Percentiles rank a stretch among this genome's conserved stretches.
phyloP scores from a whole-genome alignment of 2,797 vertebrate species.

The Sebastes hopkinsi region DNA sequence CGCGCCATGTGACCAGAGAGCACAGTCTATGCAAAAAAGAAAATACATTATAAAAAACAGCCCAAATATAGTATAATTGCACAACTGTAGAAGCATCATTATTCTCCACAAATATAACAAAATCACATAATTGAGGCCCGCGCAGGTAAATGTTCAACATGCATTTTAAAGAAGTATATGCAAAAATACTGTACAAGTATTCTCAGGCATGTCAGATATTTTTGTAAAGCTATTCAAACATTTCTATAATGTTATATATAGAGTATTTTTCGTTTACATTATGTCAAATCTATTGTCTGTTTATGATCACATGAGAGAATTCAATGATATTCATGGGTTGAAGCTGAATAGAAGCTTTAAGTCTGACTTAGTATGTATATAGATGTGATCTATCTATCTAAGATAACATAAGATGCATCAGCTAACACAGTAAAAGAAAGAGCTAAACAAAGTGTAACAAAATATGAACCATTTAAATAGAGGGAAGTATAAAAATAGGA shows the following conservation, averaged over 20 bases:
- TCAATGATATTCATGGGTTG: neutral
- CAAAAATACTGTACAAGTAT: neutral
- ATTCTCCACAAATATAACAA: neutral
- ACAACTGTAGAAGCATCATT: neutral
- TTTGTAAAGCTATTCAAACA: neutral
- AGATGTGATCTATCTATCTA: too few species aligned
- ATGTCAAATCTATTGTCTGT: neutral
- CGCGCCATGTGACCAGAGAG: neutral
- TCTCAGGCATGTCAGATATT: neutral
- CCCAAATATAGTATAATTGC: neutral
- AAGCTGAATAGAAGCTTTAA: neutral
- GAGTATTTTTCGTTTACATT: neutral
- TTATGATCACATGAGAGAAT: neutral
- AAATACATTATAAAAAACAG: neutral
- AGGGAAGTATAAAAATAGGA: too few species aligned
- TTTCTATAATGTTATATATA: neutral
- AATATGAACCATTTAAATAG: too few species aligned
- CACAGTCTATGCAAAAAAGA: neutral
- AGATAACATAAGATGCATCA: too few species aligned
- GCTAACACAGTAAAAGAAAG: too few species aligned
- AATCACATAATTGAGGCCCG: neutral
- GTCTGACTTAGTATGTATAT: too few species aligned
- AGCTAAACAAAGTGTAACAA: too few species aligned
- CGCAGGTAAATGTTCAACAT: neutral
- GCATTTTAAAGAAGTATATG: neutral